Evolutionary conservation across 2,888 invertebrate genomes (phyloP), one percentile per base, ranked within the genome.

Genomic region (Pheosia gnoma): DNA sequence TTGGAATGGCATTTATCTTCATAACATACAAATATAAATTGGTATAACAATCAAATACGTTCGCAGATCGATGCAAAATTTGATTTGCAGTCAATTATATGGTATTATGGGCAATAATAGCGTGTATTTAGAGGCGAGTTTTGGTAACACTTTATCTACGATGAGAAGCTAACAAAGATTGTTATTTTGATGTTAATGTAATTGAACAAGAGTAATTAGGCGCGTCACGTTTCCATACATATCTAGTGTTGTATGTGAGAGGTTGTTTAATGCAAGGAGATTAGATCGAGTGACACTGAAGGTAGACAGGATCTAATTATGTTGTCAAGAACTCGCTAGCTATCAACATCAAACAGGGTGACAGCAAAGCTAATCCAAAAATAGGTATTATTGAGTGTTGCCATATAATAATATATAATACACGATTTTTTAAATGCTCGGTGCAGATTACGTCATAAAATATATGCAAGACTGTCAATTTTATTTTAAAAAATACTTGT

Each of bases 41-140:
- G 47, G 68, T 41, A 38, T 49, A 63, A 66, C 58, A 57, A 66
- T 63, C 55, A 63, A 62, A 74, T 75, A 74, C 71, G 68, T 76
- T 62, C 59, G 68, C 62, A 65, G 57, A 71, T 71, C 54, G 60
- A 70, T 71, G 62, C 74, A 70, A 67, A 70, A 59, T 68, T 68
- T 68, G 65, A 65, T 68, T 66, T 71, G 62, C 63, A 41, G 61
- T 58, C 61, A 62, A 63, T 71, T 65, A 62, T n/a, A 59, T 64
- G 10, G 61, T 58, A 62, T 49, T 56, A 55, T 57, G 8, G 58
- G n/a, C 43, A 62, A 58, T 59, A 25, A 59, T 51, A 9, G 41
- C 47, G 25, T 63, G 62, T 47, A 54, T 45, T 56, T 61, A 41
- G 56, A 4, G 61, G 8, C n/a, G 41, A 41, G 52, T 52, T 58